phyloP scores from a whole-genome alignment of 2,888 invertebrate species.

The Flexamia atlantica region DNA sequence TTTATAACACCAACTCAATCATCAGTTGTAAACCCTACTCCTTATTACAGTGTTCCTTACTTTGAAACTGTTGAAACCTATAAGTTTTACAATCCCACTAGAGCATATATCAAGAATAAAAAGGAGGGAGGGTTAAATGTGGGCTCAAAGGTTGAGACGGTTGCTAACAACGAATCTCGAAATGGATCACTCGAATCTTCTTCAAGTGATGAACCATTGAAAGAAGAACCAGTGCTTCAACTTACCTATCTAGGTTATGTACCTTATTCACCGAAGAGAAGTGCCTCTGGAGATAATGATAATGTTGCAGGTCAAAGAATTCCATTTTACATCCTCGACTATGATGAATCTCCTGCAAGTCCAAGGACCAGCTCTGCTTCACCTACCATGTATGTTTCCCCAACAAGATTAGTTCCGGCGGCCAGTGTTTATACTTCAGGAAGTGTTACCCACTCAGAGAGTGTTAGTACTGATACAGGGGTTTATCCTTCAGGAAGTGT shows the following conservation, averaged over 20 bases:
- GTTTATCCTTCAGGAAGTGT: background rate
- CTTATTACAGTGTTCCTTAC: constrained; percentile 9
- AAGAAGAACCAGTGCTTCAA: background rate
- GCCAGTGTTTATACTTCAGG: background rate
- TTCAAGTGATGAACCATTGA: background rate
- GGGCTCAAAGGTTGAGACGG: background rate
- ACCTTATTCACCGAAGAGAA: background rate
- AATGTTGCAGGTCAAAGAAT: background rate
- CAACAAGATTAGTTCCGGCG: background rate
- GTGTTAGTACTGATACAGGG: background rate
- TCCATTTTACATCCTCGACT: constrained; percentile 12
- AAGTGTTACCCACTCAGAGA: background rate
- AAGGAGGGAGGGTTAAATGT: background rate
- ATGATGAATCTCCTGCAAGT: background rate
- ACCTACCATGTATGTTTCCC: background rate
- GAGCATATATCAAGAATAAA: background rate
- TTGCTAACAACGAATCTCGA: background rate
- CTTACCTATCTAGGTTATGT: constrained; percentile 15
- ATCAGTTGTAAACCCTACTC: background rate
- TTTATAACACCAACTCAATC: background rate
- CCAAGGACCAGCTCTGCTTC: background rate
- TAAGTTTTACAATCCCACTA: background rate
- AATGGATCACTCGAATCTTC: background rate
- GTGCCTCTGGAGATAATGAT: background rate
- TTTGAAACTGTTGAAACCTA: constrained; percentile 1